These are phyloP conservation scores for Chironex yamaguchii DNA, from an alignment of 30 jellyfish, hydroid and myxozoan genomes.

Conservation along the genomic window DNA sequence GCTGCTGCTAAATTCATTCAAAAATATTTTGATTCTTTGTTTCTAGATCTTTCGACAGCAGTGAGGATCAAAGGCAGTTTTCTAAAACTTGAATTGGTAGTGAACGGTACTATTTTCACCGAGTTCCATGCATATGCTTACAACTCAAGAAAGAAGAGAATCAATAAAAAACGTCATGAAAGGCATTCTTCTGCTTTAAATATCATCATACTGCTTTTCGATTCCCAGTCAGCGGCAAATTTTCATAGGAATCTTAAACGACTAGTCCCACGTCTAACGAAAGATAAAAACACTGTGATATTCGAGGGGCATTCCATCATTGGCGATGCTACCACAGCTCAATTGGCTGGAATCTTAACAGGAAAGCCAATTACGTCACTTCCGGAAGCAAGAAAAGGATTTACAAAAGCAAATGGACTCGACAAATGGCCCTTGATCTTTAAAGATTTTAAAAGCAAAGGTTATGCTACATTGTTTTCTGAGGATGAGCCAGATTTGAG, in stretches of 20 bases:
- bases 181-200: no score
- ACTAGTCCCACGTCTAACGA: background rate
- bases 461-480: slow-evolving; percentile 14
- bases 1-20: no score
- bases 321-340: slow-evolving; percentile 52
- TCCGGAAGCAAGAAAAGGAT: slow-evolving; percentile 2
- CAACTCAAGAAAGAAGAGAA: no score
- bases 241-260: background rate
- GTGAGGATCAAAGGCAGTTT: no score
- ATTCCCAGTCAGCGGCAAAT: background rate
- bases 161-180: no score
- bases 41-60: no score
- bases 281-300: background rate
- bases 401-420: background rate
- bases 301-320: slow-evolving; percentile 24
- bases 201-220: background rate
- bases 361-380: background rate
- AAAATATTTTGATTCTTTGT: no score
- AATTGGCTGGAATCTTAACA: slow-evolving; percentile 3
- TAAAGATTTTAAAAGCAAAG: background rate
- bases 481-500: slow-evolving; percentile 41
- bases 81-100: no score
- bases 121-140: no score
- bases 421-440: slow-evolving; percentile 43
- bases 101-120: no score